phyloP scores from a whole-genome alignment of 37 sponge, comb jelly and placozoan species.

The Eunapius fragilis region DNA sequence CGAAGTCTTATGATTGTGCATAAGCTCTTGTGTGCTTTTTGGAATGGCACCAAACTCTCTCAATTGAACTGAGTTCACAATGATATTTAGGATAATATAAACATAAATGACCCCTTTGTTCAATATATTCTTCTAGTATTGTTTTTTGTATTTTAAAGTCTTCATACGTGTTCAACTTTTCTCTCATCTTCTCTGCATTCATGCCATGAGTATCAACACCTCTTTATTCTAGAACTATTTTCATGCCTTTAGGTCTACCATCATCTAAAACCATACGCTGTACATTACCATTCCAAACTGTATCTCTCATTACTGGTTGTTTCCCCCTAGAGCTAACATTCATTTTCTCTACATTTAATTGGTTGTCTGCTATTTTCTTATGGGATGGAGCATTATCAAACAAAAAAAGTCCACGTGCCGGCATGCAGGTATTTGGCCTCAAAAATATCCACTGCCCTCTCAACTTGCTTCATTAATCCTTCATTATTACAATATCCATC shows the following conservation, averaged over 20 bases:
- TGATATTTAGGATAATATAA: constrained; percentile 56
- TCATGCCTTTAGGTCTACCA: too few species aligned
- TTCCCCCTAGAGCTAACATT: constrained; percentile 55
- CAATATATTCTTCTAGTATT: constrained; percentile 13
- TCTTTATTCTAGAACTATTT: too few species aligned
- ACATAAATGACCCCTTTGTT: too few species aligned
- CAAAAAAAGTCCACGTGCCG: constrained; percentile 8
- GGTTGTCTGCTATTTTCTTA: constrained; percentile 21
- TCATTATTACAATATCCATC: constrained; percentile 57
- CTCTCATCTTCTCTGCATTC: constrained; percentile 44
- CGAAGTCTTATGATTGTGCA: constrained; percentile 33
- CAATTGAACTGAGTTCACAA: constrained; percentile 59
- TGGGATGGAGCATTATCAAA: constrained; percentile 51
- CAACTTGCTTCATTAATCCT: constrained; percentile 30
- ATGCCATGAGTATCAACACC: too few species aligned
- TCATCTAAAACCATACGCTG: too few species aligned
- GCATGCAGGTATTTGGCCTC: constrained; percentile 32
- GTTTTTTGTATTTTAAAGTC: constrained; percentile 33
- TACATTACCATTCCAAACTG: too few species aligned
- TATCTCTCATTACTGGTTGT: constrained; percentile 47
- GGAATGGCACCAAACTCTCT: constrained; percentile 38
- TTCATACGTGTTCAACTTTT: constrained; percentile 9
- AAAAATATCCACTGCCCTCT: constrained; percentile 35
- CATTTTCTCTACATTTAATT: constrained; percentile 46
- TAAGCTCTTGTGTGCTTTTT: constrained; percentile 15